Evolutionary conservation across 2,797 vertebrate species (phyloP).

Genomic region (Nasua narica): DNA sequence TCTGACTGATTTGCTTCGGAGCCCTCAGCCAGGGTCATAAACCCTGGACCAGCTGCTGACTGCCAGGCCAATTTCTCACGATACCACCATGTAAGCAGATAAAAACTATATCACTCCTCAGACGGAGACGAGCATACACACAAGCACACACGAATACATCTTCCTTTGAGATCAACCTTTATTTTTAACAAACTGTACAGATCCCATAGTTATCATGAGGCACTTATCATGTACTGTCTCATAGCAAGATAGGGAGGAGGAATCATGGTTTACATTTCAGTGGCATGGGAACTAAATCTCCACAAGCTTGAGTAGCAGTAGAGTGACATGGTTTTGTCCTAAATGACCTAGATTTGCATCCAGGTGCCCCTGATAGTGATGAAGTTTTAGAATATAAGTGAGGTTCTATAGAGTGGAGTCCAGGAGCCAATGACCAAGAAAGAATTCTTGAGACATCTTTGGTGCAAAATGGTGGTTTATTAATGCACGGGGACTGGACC

Average conservation of each 20-base stretch:
- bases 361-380: not conserved
- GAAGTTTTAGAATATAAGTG: no score
- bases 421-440: no score
- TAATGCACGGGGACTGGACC: no score
- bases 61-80: not conserved
- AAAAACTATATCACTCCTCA: not conserved
- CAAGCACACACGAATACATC: not conserved
- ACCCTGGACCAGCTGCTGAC: not conserved
- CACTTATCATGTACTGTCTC: not conserved
- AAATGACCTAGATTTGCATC: not conserved
- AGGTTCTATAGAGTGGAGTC: no score
- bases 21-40: not conserved
- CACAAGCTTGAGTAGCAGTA: not conserved
- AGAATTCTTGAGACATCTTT: no score
- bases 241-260: not conserved
- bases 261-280: not conserved
- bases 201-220: not conserved
- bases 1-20: not conserved
- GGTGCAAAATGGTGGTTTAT: no score
- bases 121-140: not conserved
- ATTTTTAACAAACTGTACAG: slow-evolving; percentile 16
- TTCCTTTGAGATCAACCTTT: not conserved
- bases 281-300: not conserved
- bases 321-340: not conserved
- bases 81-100: not conserved